Evolutionary conservation across 2,888 invertebrate species (phyloP).

Genomic region (Polyommatus icarus): DNA sequence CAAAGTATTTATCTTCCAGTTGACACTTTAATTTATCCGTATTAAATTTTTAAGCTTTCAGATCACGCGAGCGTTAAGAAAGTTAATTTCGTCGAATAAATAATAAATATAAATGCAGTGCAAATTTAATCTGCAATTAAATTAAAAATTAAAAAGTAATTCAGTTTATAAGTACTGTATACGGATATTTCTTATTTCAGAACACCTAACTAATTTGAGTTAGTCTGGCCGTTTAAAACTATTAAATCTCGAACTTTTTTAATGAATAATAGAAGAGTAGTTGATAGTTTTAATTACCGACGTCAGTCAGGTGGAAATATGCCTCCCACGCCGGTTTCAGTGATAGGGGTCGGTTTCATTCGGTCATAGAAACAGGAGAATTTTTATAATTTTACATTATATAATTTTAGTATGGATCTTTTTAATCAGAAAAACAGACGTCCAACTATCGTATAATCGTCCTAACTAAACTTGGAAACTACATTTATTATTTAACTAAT

Average conservation of each 20-base stretch:
- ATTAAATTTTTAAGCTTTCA: conserved; percentile 20
- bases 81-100: conserved; percentile 1
- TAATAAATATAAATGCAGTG: background rate
- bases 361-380: background rate
- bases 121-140: background rate
- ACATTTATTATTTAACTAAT: too few relatives aligned
- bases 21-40: conserved; percentile 27
- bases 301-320: background rate
- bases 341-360: background rate
- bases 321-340: background rate
- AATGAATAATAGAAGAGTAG: background rate
- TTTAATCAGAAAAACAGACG: too few relatives aligned
- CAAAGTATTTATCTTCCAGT: conserved; percentile 21
- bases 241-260: too few relatives aligned
- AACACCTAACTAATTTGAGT: too few relatives aligned
- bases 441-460: too few relatives aligned
- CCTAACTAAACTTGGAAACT: too few relatives aligned
- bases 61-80: conserved; percentile 11
- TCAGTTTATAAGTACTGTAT: too few relatives aligned
- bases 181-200: too few relatives aligned
- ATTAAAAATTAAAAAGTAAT: too few relatives aligned
- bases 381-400: too few relatives aligned
- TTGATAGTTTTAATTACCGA: background rate
- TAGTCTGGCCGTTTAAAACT: too few relatives aligned
- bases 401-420: too few relatives aligned